phyloP scores from a whole-genome alignment of 1,140 invertebrate genomes.

The Bombus sibiricus region DNA sequence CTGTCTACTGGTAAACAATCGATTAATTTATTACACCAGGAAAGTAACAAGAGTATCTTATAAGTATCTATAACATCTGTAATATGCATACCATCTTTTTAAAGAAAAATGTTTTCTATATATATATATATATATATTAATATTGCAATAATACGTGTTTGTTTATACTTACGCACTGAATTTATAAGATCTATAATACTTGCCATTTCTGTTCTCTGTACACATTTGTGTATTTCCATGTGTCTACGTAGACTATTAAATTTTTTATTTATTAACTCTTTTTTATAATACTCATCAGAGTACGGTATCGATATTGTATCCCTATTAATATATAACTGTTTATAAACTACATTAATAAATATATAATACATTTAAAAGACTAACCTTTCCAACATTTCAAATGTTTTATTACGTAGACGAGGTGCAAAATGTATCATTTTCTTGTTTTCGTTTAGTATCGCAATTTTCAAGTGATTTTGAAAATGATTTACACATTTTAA shows the following conservation, averaged over 20 bases:
- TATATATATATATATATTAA: background rate
- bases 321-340: background rate
- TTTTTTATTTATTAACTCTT: background rate
- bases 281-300: rapidly evolving
- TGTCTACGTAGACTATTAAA: rapidly evolving
- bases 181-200: background rate
- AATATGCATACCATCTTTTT: background rate
- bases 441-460: background rate
- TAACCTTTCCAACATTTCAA: background rate
- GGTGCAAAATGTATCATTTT: background rate
- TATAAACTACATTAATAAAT: background rate
- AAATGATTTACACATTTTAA: background rate
- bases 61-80: slow-evolving; percentile 14
- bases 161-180: background rate
- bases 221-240: background rate
- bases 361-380: background rate
- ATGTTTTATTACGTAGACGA: background rate
- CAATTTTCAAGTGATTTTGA: background rate
- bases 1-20: slow-evolving; percentile 25
- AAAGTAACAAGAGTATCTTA: slow-evolving; percentile 38
- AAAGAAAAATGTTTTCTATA: background rate
- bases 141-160: background rate
- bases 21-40: slow-evolving; percentile 25
- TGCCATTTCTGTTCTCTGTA: background rate
- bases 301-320: no score